Conservation (phyloP, 2,797 vertebrate species). For the Varecia variegata region DNA sequence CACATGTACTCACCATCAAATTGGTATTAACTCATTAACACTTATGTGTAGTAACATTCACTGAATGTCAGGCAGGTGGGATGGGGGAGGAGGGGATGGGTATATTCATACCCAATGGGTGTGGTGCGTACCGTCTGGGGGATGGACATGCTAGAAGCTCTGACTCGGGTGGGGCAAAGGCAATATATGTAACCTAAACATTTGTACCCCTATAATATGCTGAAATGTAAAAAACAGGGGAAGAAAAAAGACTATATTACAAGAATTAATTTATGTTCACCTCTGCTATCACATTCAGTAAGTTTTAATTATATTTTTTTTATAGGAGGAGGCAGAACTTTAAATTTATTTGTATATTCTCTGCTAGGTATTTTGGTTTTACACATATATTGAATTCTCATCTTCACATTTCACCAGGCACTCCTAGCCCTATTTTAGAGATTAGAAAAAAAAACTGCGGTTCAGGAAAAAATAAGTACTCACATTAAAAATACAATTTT, state of each 20-base stretch:
- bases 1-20: too few species aligned
- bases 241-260: background rate
- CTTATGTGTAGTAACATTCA: too few species aligned
- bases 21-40: too few species aligned
- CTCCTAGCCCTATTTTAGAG: background rate
- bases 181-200: too few species aligned
- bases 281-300: background rate
- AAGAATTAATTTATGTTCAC: background rate
- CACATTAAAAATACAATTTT: background rate
- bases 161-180: too few species aligned
- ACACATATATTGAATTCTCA: background rate
- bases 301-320: background rate
- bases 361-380: background rate
- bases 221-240: too few species aligned
- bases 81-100: too few species aligned
- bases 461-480: constrained; percentile 28
- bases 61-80: too few species aligned
- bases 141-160: too few species aligned
- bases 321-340: background rate
- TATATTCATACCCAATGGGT: too few species aligned
- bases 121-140: too few species aligned
- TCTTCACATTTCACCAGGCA: constrained; percentile 21
- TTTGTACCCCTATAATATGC: too few species aligned
- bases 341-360: background rate
- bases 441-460: background rate